Conservation (phyloP, 2,888 invertebrate genomes). For the Tiphia femorata region DNA sequence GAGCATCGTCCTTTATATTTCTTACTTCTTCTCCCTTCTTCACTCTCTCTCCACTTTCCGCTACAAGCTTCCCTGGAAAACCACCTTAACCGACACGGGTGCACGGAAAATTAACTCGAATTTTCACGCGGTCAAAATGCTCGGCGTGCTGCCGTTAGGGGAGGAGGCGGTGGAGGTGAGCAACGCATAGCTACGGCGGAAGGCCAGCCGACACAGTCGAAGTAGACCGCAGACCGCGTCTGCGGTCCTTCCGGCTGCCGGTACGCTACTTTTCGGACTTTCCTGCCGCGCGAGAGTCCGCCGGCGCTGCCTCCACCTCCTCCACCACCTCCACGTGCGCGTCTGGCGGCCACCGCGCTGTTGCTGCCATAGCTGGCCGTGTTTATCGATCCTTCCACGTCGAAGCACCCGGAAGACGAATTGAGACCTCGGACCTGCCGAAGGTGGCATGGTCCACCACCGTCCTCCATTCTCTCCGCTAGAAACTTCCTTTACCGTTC, state of each 20-base stretch:
- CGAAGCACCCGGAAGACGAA: conserved; percentile 38
- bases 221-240: conserved; percentile 54
- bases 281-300: no score
- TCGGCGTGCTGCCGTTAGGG: conserved; percentile 6
- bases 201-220: conserved; percentile 28
- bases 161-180: not conserved
- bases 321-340: no score
- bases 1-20: not conserved
- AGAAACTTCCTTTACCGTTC: not conserved
- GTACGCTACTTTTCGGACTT: conserved; percentile 46
- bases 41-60: not conserved
- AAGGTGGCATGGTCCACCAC: not conserved
- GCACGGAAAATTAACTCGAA: conserved; percentile 33
- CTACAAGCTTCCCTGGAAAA: no score
- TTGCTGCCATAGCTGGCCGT: conserved; percentile 4
- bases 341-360: no score
- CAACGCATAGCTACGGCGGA: not conserved
- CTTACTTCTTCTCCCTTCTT: not conserved
- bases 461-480: not conserved
- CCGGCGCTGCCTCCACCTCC: no score
- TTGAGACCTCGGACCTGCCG: conserved; percentile 22
- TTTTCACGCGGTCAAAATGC: conserved; percentile 35
- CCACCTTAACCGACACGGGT: not conserved
- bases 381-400: conserved; percentile 42
- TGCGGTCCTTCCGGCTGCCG: conserved; percentile 51